Percentiles rank a stretch among this genome's conserved stretches.
phyloP scores from a whole-genome alignment of 2,888 invertebrate species.

The Carterocephalus palaemon region DNA sequence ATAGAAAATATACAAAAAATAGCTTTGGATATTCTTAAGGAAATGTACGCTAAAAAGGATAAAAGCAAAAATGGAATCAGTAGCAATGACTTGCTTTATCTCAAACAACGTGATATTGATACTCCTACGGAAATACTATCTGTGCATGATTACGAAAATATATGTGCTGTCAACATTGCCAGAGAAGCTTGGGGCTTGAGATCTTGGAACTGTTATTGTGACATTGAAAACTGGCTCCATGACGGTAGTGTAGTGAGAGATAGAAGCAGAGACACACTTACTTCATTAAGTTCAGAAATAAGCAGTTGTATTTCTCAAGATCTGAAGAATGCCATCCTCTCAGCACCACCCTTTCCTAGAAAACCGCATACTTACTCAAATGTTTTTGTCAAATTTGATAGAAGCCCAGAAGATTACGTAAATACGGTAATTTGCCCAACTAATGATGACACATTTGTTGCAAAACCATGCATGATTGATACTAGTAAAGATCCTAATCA shows the following conservation, averaged over 20 bases:
- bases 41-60: constrained; percentile 75
- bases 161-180: constrained; percentile 82
- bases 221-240: constrained; percentile 81
- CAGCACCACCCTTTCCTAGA: constrained; percentile 68
- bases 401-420: constrained; percentile 72
- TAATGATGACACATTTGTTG: constrained; percentile 71
- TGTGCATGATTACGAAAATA: constrained; percentile 83
- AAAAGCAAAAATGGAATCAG: constrained; percentile 58
- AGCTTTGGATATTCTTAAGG: constrained; percentile 73
- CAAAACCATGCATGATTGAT: constrained; percentile 78
- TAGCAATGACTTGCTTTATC: constrained; percentile 47
- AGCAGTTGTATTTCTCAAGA: constrained; percentile 72
- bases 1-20: constrained; percentile 77
- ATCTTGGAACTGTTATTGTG: constrained; percentile 82
- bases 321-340: constrained; percentile 62
- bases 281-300: constrained; percentile 79
- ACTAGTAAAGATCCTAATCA: constrained; percentile 72
- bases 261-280: constrained; percentile 76
- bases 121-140: constrained; percentile 80
- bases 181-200: constrained; percentile 82
- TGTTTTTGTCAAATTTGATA: constrained; percentile 68
- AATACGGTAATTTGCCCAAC: constrained; percentile 74
- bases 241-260: constrained; percentile 81
- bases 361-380: constrained; percentile 70
- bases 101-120: constrained; percentile 70